phyloP scores from a whole-genome alignment of 2,113 vertebrate genomes.

The Sylvia atricapilla region DNA sequence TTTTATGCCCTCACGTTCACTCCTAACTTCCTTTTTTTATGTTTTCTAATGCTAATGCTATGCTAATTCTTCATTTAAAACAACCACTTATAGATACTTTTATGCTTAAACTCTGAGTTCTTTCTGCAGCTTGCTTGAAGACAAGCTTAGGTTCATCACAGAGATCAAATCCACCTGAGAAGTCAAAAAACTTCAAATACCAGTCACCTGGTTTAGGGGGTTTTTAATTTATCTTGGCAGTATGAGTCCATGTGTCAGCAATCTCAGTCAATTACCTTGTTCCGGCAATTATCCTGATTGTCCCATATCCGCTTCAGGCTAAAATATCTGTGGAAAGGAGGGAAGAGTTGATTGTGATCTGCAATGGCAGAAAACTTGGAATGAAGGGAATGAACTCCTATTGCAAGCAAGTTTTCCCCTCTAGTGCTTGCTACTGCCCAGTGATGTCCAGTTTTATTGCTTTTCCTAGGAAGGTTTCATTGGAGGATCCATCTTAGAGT shows the following conservation, averaged over 20 bases:
- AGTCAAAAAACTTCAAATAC: not conserved
- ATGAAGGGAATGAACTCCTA: not conserved
- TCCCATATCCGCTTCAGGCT: not conserved
- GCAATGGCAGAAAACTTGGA: not conserved
- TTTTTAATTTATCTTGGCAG: not conserved
- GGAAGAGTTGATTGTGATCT: not conserved
- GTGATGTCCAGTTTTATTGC: not conserved
- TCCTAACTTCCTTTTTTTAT: rapidly evolving
- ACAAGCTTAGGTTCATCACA: not conserved
- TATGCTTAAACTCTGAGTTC: rapidly evolving
- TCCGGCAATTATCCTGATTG: not conserved
- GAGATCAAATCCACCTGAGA: not conserved
- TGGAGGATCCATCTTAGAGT: not conserved
- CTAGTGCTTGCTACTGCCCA: not conserved
- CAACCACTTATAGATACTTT: rapidly evolving
- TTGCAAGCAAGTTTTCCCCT: not conserved
- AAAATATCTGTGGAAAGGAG: not conserved
- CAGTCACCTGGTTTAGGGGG: not conserved
- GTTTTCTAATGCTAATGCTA: too few species aligned
- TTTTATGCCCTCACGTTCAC: rapidly evolving
- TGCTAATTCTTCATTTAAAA: not conserved
- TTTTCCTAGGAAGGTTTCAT: not conserved
- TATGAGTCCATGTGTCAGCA: not conserved
- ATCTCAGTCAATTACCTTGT: not conserved
- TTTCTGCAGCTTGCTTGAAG: not conserved